Percentiles rank a stretch among this genome's conserved stretches.
Conservation (phyloP, 2,113 vertebrate genomes). For the Cinclus mexicanus region DNA sequence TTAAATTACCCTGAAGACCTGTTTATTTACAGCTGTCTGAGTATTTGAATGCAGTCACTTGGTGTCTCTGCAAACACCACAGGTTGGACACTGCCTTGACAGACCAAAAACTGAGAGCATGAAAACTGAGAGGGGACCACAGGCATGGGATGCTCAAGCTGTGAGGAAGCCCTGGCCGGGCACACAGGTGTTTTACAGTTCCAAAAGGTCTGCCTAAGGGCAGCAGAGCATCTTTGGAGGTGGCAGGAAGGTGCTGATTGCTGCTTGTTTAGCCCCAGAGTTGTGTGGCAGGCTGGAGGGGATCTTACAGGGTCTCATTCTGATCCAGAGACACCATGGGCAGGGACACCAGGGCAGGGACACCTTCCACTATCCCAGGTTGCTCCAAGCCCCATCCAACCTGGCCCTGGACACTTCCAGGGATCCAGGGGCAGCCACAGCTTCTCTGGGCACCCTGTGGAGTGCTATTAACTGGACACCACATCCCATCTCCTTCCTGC, state of each 20-base stretch:
- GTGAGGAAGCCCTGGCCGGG: neutral
- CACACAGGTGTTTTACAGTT: neutral
- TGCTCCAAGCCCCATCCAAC: neutral
- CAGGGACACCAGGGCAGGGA: neutral
- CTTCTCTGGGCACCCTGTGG: neutral
- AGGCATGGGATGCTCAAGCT: neutral
- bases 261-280: neutral
- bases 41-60: neutral
- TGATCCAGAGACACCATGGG: too few relatives aligned
- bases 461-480: neutral
- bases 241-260: neutral
- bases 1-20: neutral
- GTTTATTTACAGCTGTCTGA: conserved; percentile 26
- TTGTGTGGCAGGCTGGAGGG: neutral
- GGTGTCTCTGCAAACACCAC: neutral
- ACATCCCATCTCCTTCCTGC: neutral
- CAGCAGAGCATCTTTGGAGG: neutral
- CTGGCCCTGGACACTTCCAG: neutral
- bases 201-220: neutral
- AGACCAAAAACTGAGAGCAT: neutral
- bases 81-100: neutral
- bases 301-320: neutral
- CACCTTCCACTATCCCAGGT: rapidly evolving
- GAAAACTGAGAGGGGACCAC: neutral
- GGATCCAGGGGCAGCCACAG: neutral